Base-by-base conservation (phyloP, 2,888 invertebrate genomes). In the Agrotis ipsilon region DNA sequence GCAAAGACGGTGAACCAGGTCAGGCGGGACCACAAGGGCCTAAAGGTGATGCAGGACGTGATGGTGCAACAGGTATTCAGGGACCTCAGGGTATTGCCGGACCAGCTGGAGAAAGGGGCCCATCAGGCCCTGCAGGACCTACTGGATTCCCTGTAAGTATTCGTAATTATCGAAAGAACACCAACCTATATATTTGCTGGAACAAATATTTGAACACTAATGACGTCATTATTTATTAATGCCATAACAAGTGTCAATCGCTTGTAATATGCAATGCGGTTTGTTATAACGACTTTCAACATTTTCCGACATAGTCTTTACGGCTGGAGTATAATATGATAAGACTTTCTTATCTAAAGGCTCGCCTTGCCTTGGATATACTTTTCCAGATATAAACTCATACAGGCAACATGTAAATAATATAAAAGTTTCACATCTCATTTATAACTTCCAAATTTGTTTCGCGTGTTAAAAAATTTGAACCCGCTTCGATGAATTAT, bases 1-100 rank as follows among this genome's bases (percentile, higher is more conserved):
- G 98, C 39, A 98, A 97, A 95, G 98, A 98, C 87, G 98, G 98
- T 27, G 98, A 98, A 77, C 74, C 97, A 21, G 98, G 98, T 13
- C 97, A 96, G 52, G 96, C 97, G n/a, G 98, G 98, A 16, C 96
- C 97, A 0, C 95, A 97, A 48, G 99, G 99, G 14, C 98, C 98
- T 9, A 97, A 98, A 89, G 98, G 98, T 49, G 98, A 98, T 86
- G 96, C 97, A 49, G 98, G 98, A 5, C 97, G 98, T 90, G 97
- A 98, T 88, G 98, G 98, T 18, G 96, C 96, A 73, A 97, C 97
- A 24, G 98, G 99, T 14, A 96, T 96, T 2, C 97, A 97, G 89
- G 98, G 98, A 19, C 96, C 97, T 3, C 97, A 97, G 61, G 98
- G 98, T 2, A 96, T 97, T 1, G 93, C 97, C 6, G 98, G 98